phyloP scores from a whole-genome alignment of 1,140 invertebrate genomes.

The Heterodera schachtii region DNA sequence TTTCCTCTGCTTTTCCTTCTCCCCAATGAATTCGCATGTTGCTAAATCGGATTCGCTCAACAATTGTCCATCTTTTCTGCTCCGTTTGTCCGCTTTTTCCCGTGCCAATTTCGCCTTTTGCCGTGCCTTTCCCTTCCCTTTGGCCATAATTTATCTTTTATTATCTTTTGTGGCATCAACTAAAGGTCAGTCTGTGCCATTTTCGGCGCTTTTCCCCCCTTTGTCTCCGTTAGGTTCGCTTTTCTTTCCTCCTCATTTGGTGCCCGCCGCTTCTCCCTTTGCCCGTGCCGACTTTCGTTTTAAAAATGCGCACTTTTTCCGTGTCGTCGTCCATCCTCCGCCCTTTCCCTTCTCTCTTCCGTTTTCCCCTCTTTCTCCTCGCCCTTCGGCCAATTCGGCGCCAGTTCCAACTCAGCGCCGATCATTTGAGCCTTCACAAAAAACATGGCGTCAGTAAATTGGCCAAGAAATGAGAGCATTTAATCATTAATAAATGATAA shows the following conservation, averaged over 20 bases:
- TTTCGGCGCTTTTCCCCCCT: not conserved
- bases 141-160: not conserved
- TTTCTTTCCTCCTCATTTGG: not conserved
- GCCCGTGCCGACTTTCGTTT: too few species aligned
- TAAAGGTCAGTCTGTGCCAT: not conserved
- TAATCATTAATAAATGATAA: not conserved
- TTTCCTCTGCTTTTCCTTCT: not conserved
- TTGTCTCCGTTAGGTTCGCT: not conserved
- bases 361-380: not conserved
- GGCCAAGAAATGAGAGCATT: not conserved
- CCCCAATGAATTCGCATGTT: not conserved
- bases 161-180: not conserved
- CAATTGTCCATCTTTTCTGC: not conserved
- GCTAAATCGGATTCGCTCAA: not conserved
- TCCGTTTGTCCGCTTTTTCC: not conserved
- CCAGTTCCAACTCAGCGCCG: not conserved
- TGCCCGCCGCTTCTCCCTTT: not conserved
- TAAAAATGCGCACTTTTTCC: not conserved
- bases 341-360: not conserved
- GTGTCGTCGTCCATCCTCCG: not conserved
- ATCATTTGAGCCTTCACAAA: not conserved
- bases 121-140: not conserved
- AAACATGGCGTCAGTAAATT: conserved; percentile 4
- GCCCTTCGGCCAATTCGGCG: not conserved
- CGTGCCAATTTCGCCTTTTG: not conserved